phyloP scores from a whole-genome alignment of 2,113 vertebrate genomes.

The Aythya baeri region DNA sequence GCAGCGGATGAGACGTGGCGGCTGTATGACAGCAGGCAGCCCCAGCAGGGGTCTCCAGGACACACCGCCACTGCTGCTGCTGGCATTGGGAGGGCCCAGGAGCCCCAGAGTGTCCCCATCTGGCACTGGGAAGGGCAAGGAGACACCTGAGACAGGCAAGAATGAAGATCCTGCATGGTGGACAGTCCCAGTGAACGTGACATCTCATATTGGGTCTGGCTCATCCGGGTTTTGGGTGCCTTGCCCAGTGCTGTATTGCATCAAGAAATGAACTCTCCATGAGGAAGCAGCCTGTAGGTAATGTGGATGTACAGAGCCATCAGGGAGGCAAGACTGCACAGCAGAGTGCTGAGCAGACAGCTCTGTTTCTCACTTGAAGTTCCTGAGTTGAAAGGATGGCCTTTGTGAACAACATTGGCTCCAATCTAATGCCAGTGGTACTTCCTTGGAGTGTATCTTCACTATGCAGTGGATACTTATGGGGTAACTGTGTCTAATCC shows the following conservation, averaged over 20 bases:
- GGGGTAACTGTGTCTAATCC: not conserved
- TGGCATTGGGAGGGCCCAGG: not conserved
- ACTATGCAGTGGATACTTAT: not conserved
- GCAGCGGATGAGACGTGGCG: constrained; percentile 4
- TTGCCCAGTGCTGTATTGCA: not conserved
- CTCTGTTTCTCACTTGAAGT: not conserved
- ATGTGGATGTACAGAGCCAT: not conserved
- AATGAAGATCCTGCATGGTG: not conserved
- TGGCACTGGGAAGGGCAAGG: not conserved
- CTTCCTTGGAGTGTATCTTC: not conserved
- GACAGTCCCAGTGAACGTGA: rapidly evolving
- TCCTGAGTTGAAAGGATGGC: not conserved
- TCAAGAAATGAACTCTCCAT: not conserved
- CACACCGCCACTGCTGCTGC: not conserved
- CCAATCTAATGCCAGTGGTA: not conserved
- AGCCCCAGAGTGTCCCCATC: not conserved
- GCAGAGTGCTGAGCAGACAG: not conserved
- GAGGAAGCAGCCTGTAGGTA: not conserved
- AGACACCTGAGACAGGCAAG: not conserved
- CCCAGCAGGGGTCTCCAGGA: not conserved
- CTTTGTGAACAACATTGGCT: rapidly evolving
- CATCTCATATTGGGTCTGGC: not conserved
- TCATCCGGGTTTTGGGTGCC: not conserved
- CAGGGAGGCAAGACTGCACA: not conserved
- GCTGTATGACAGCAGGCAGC: not conserved